A percentile compares a stretch with the other conserved stretches of the same genome.
Evolutionary conservation across 2,888 invertebrate genomes (phyloP).

Genomic region (Drosophila demipolita): DNA sequence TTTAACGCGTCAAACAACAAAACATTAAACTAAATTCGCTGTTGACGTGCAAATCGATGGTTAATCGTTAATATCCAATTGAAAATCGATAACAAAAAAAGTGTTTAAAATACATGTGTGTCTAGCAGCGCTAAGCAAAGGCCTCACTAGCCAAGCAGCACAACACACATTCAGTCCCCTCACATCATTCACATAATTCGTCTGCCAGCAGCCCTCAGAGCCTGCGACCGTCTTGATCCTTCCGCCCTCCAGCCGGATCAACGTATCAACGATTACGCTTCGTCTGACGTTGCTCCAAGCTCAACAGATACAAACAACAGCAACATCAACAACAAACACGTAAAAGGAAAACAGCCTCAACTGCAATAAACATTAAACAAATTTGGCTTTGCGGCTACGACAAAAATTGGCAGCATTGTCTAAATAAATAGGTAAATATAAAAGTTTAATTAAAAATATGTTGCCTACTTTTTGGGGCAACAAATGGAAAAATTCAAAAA

Average conservation of each 20-base stretch:
- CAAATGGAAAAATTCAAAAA: too few species aligned
- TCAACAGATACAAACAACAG: constrained; percentile 30
- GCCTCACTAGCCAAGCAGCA: constrained; percentile 62
- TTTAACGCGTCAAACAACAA: constrained; percentile 41
- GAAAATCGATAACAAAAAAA: constrained; percentile 55
- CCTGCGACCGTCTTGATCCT: constrained; percentile 51
- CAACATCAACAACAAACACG: constrained; percentile 17
- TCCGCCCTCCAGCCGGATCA: constrained; percentile 52
- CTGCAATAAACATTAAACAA: constrained; percentile 9
- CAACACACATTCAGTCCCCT: constrained; percentile 47
- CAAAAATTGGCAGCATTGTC: constrained; percentile 58
- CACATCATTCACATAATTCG: constrained; percentile 58
- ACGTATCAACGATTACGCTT: constrained; percentile 31
- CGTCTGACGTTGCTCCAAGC: constrained; percentile 49
- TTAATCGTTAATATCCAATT: constrained; percentile 37
- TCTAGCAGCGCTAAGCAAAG: constrained; percentile 58
- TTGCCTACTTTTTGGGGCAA: constrained; percentile 38
- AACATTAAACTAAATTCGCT: constrained; percentile 2
- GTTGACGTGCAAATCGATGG: constrained; percentile 11
- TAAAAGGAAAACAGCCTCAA: constrained; percentile 20
- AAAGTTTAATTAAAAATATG: background rate
- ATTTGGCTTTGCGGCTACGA: constrained; percentile 14
- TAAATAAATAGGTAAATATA: constrained; percentile 59
- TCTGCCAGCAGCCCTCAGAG: constrained; percentile 53
- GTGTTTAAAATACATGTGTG: constrained; percentile 74